Percentiles rank a stretch among this genome's conserved stretches.
These are phyloP conservation scores for Dasysyrphus tricinctus DNA, from an alignment of 2,888 invertebrate species.

Conservation along the genomic window DNA sequence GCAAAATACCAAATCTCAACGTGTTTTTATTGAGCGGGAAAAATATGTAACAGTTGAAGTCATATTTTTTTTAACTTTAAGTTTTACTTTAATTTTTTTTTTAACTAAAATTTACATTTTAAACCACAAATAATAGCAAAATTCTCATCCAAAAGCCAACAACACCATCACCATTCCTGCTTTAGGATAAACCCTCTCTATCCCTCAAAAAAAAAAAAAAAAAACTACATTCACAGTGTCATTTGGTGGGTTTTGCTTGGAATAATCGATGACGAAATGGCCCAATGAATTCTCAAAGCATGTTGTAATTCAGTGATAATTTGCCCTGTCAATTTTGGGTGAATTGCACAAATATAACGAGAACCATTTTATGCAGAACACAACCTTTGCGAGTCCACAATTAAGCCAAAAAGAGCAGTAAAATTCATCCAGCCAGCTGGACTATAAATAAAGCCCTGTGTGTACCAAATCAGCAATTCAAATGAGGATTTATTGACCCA, in stretches of 20 bases:
- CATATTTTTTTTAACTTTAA: no score
- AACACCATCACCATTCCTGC: neutral
- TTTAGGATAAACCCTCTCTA: neutral
- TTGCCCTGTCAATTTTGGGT: slow-evolving; percentile 68
- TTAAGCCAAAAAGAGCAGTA: slow-evolving; percentile 19
- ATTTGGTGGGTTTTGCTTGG: slow-evolving; percentile 20
- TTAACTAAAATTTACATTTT: slow-evolving; percentile 23
- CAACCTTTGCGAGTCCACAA: slow-evolving; percentile 11
- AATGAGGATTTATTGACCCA: slow-evolving; percentile 73
- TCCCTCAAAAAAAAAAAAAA: no score
- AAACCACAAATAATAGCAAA: slow-evolving; percentile 29
- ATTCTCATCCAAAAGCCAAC: neutral
- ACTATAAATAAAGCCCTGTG: slow-evolving; percentile 65
- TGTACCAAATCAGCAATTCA: slow-evolving; percentile 74
- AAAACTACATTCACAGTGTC: slow-evolving; percentile 15
- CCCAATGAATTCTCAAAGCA: slow-evolving; percentile 62
- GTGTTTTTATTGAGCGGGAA: no score
- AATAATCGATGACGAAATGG: slow-evolving; percentile 59
- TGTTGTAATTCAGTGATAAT: slow-evolving; percentile 74
- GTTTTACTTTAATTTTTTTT: neutral
- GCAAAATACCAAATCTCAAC: no score
- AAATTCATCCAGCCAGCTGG: slow-evolving; percentile 50
- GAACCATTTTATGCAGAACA: neutral
- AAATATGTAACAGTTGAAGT: no score
- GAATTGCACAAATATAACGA: slow-evolving; percentile 40